Evolutionary conservation across 2,113 vertebrate genomes (phyloP).

Genomic region (Gavia stellata): DNA sequence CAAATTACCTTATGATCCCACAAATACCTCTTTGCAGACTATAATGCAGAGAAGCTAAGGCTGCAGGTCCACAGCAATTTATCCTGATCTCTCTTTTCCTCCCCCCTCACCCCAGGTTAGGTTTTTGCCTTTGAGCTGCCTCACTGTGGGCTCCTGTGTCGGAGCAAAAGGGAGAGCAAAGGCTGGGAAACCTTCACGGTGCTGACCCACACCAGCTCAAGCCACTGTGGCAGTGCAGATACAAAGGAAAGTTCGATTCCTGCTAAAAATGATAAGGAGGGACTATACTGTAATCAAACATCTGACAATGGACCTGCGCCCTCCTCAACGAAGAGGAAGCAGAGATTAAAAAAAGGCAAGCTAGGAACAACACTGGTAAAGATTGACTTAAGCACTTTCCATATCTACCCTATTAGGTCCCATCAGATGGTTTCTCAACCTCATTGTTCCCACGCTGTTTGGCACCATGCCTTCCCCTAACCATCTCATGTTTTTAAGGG

Average conservation of each 20-base stretch:
- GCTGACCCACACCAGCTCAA: background rate
- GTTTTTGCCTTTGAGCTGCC: background rate
- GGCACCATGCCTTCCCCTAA: background rate
- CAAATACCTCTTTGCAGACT: background rate
- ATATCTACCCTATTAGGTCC: background rate
- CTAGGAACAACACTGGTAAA: background rate
- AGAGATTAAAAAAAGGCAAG: background rate
- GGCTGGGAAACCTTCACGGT: background rate
- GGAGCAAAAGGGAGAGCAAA: background rate
- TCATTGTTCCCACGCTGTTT: background rate
- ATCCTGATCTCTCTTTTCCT: background rate
- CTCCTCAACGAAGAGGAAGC: background rate
- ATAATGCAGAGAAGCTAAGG: background rate
- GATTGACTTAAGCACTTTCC: background rate
- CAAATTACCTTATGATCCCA: background rate
- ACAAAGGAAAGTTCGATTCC: background rate
- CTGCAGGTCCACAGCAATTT: background rate
- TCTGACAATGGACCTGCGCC: background rate
- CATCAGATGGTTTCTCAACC: background rate
- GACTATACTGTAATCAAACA: background rate
- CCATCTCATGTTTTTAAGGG: background rate
- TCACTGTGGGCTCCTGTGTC: background rate
- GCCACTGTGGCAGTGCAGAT: background rate
- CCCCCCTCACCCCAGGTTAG: background rate
- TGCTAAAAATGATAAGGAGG: background rate